Conservation (phyloP, 2,888 invertebrate genomes). For the Steromphala cineraria region DNA sequence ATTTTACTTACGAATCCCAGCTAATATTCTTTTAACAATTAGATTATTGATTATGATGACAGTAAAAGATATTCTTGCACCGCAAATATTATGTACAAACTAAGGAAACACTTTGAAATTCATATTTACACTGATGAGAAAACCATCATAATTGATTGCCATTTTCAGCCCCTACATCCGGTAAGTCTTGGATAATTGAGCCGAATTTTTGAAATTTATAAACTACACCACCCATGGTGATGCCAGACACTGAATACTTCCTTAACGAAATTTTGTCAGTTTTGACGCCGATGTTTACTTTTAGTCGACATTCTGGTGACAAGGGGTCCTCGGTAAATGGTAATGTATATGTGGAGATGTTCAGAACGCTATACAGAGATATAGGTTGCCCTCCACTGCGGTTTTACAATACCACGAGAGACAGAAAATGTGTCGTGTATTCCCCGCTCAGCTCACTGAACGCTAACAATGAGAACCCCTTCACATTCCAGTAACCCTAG, state of each 20-base stretch:
- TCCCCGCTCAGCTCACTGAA: not conserved
- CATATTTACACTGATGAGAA: no score
- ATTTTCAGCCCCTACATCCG: no score
- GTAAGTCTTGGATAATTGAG: not conserved
- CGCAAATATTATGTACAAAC: no score
- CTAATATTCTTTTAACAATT: no score
- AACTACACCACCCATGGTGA: conserved; percentile 2
- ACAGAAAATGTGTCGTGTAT: not conserved
- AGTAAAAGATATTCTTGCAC: no score
- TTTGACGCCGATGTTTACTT: conserved; percentile 14
- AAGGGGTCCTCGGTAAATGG: not conserved
- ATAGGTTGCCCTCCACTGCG: not conserved
- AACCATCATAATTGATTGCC: no score
- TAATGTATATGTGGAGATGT: conserved; percentile 3
- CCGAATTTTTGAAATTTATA: not conserved
- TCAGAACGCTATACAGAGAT: not conserved
- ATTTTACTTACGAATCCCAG: no score
- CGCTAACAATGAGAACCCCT: not conserved
- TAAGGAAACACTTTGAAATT: no score
- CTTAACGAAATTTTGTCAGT: conserved; percentile 12
- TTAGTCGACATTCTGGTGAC: conserved; percentile 15
- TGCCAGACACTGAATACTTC: not conserved
- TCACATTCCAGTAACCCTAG: conserved; percentile 14
- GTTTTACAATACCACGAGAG: not conserved
- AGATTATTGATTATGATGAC: no score